Evolutionary conservation across 2,888 invertebrate genomes (phyloP).

Genomic region (Ectemnius lituratus): DNA sequence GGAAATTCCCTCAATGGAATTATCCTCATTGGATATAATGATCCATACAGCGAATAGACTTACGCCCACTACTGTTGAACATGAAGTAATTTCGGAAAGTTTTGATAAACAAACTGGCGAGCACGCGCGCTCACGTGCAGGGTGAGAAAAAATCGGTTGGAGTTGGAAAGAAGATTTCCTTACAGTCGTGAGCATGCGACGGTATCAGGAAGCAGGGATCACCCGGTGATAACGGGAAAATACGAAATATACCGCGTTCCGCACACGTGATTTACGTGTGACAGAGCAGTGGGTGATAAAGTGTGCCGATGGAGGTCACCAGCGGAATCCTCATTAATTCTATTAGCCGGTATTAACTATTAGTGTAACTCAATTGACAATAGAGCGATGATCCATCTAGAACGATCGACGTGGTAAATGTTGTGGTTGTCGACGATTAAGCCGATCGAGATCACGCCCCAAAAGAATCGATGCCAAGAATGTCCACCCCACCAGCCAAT

Average conservation of each 20-base stretch:
- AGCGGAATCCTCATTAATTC: conserved; percentile 39
- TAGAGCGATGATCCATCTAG: conserved; percentile 39
- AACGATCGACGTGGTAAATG: conserved; percentile 11
- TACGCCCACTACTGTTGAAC: no score
- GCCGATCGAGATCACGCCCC: conserved; percentile 16
- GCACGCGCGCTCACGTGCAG: no score
- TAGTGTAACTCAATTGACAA: conserved; percentile 46
- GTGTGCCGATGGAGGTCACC: conserved; percentile 45
- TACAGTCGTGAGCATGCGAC: conserved; percentile 18
- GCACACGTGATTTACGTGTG: conserved; percentile 48
- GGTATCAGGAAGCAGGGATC: conserved; percentile 19
- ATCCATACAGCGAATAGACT: no score
- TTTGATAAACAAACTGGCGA: no score
- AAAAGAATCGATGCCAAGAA: conserved; percentile 38
- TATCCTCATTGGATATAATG: no score
- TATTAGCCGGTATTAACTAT: conserved; percentile 14
- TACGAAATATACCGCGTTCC: conserved; percentile 28
- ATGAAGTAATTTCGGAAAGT: no score
- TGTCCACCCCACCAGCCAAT: conserved; percentile 22
- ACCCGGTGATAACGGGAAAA: conserved; percentile 35
- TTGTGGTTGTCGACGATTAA: not conserved
- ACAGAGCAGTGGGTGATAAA: conserved; percentile 38
- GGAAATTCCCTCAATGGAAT: no score
- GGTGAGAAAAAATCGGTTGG: no score
- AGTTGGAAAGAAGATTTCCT: conserved; percentile 21